A percentile compares a stretch with the other conserved stretches of the same genome.
Evolutionary conservation across 2,113 vertebrate genomes (phyloP).

Genomic region (Myodes glareolus): DNA sequence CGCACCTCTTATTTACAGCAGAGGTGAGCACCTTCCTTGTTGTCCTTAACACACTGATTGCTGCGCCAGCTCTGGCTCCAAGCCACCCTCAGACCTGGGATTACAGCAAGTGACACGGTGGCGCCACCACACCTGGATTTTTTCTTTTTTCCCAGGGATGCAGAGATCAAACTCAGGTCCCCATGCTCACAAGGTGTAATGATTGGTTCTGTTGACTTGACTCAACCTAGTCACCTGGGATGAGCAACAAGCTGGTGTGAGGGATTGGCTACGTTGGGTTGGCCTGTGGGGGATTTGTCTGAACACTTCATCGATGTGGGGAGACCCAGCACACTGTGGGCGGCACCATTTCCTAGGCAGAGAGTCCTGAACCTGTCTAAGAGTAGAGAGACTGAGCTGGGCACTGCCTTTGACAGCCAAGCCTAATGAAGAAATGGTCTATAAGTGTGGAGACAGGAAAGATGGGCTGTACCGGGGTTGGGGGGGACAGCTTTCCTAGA

Average conservation of each 20-base stretch:
- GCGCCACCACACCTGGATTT: too few species aligned
- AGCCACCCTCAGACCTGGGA: not conserved
- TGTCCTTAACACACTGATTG: not conserved
- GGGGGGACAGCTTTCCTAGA: not conserved
- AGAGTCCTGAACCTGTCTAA: not conserved
- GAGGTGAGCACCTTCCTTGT: fast-evolving
- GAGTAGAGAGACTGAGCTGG: not conserved
- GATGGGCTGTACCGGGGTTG: too few species aligned
- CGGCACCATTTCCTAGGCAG: not conserved
- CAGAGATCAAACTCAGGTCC: not conserved
- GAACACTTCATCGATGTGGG: not conserved
- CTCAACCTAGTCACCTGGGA: not conserved
- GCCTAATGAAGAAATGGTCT: not conserved
- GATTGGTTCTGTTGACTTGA: not conserved
- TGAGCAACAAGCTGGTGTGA: not conserved
- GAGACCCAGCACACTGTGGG: not conserved
- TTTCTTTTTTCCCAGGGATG: not conserved
- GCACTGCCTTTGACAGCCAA: not conserved
- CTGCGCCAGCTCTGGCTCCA: not conserved
- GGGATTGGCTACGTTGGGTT: too few species aligned
- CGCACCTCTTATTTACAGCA: not conserved
- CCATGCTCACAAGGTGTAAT: not conserved
- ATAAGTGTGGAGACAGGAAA: not conserved
- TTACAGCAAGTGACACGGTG: too few species aligned
- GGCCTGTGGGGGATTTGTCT: not conserved